Percentiles rank a stretch among this genome's conserved stretches.
phyloP scores from a whole-genome alignment of 2,888 invertebrate genomes.

The Catocala nupta region DNA sequence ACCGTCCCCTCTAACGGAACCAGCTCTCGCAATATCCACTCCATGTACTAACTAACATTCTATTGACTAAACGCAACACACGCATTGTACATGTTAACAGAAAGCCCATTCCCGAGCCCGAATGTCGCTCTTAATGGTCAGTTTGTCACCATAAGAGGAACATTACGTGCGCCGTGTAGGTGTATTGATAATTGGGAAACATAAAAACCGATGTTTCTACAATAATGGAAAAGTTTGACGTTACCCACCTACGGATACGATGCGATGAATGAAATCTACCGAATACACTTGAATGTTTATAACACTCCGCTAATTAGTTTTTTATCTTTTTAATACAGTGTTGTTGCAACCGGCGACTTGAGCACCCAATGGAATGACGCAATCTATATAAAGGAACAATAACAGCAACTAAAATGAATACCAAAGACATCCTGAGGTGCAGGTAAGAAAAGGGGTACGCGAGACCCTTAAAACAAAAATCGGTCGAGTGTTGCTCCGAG shows the following conservation, averaged over 20 bases:
- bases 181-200: conserved; percentile 36
- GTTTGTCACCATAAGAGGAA: conserved; percentile 33
- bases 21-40: conserved; percentile 15
- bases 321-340: conserved; percentile 31
- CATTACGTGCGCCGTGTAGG: conserved; percentile 32
- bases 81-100: conserved; percentile 6
- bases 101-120: conserved; percentile 15
- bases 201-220: conserved; percentile 21
- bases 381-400: conserved; percentile 54
- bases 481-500: conserved; percentile 77
- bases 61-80: conserved; percentile 11
- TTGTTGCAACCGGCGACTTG: conserved; percentile 30
- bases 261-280: conserved; percentile 22
- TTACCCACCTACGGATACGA: conserved; percentile 10
- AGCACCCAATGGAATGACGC: conserved; percentile 53
- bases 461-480: conserved; percentile 68
- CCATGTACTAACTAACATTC: conserved; percentile 2
- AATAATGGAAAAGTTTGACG: conserved; percentile 22
- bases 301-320: conserved; percentile 30
- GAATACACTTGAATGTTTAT: conserved; percentile 19
- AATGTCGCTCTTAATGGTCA: conserved; percentile 32
- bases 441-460: conserved; percentile 81
- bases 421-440: conserved; percentile 62
- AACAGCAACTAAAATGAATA: conserved; percentile 57
- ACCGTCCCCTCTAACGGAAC: conserved; percentile 55